These are phyloP conservation scores for Cephalotes varians DNA, from an alignment of 2,888 invertebrate genomes.

Conservation along the genomic window DNA sequence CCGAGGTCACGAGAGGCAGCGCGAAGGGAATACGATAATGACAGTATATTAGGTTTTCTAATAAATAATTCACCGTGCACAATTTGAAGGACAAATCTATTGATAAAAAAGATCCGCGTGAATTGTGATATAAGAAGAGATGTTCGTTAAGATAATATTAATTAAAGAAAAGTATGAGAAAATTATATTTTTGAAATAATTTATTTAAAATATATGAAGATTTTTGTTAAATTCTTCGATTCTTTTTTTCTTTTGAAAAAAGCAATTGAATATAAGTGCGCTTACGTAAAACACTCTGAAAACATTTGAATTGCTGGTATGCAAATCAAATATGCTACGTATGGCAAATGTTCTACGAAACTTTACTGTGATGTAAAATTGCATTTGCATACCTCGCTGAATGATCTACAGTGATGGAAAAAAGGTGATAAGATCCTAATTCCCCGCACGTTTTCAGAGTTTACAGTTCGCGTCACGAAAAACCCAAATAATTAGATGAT, in stretches of 20 bases:
- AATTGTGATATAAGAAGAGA: not conserved
- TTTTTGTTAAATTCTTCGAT: not conserved
- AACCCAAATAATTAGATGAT: not conserved
- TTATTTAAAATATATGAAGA: not conserved
- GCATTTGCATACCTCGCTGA: not conserved
- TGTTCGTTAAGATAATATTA: not conserved
- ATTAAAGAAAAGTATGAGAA: not conserved
- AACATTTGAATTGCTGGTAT: not conserved
- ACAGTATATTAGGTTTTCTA: not conserved
- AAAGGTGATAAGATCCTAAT: not conserved
- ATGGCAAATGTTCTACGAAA: not conserved
- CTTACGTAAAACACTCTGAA: not conserved
- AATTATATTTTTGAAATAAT: not conserved
- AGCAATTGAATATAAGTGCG: not conserved
- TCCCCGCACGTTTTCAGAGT: not conserved
- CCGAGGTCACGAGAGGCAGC: slow-evolving; percentile 6
- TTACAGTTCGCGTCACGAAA: not conserved
- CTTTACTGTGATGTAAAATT: not conserved
- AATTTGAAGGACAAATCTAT: not conserved
- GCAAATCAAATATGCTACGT: not conserved
- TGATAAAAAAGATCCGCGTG: not conserved
- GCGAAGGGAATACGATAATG: not conserved
- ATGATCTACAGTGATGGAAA: not conserved
- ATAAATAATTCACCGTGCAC: not conserved
- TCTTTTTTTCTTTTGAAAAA: not conserved